Conservation (phyloP, 1,140 invertebrate genomes). For the Hetaerina americana region DNA sequence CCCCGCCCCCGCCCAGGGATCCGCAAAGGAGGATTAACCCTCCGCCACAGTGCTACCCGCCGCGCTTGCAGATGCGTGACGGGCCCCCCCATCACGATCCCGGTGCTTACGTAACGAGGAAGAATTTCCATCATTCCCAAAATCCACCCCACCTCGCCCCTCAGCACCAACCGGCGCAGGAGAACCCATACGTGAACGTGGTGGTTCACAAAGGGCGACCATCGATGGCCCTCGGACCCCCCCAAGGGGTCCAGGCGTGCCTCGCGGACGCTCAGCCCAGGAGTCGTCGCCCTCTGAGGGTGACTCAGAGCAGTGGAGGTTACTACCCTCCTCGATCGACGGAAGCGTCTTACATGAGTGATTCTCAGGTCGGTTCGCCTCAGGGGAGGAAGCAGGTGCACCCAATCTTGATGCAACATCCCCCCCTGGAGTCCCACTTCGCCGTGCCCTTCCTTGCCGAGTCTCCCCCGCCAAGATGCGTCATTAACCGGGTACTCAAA, state of each 20-base stretch:
- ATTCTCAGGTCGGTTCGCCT: not conserved
- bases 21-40: not conserved
- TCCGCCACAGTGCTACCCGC: not conserved
- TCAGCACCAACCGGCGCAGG: not conserved
- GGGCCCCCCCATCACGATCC: not conserved
- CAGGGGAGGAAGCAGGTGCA: not conserved
- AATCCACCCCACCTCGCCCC: not conserved
- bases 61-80: not conserved
- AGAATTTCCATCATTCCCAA: not conserved
- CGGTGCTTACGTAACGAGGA: not conserved
- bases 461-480: not conserved
- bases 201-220: too few species aligned
- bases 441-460: not conserved
- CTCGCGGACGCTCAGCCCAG: not conserved
- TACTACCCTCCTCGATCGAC: not conserved
- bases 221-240: not conserved
- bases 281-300: not conserved
- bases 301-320: too few species aligned
- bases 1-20: not conserved
- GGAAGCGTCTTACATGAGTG: not conserved
- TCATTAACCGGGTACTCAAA: not conserved
- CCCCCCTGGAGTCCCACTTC: not conserved
- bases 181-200: not conserved
- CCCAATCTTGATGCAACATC: not conserved
- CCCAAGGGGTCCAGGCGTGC: not conserved